phyloP scores from a whole-genome alignment of 1,140 invertebrate species.

The Patella vulgata region DNA sequence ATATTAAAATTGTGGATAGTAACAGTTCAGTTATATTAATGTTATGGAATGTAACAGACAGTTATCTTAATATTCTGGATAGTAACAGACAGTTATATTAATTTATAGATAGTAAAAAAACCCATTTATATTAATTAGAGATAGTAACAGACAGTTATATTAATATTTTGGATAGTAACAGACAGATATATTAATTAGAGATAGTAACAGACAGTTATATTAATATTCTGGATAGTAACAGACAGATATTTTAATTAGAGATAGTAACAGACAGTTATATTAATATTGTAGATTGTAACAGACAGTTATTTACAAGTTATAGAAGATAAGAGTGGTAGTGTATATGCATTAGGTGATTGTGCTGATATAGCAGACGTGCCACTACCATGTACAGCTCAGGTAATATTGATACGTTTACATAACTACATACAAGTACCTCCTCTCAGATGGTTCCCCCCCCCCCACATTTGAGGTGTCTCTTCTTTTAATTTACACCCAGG shows the following conservation, averaged over 20 bases:
- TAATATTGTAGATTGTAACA: slow-evolving; percentile 55
- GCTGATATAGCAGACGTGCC: slow-evolving; percentile 50
- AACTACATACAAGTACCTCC: background rate
- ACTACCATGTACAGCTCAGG: slow-evolving; percentile 65
- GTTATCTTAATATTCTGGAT: too few species aligned
- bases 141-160: too few species aligned
- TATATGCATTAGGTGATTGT: slow-evolving; percentile 64
- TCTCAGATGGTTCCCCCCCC: too few species aligned
- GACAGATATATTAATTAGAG: too few species aligned
- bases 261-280: too few species aligned
- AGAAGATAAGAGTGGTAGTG: slow-evolving; percentile 28
- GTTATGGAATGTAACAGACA: slow-evolving; percentile 58
- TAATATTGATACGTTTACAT: slow-evolving; percentile 22
- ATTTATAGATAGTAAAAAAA: slow-evolving; percentile 49
- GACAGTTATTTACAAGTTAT: slow-evolving; percentile 52
- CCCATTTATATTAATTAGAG: too few species aligned
- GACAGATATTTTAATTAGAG: slow-evolving; percentile 52
- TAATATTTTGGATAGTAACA: too few species aligned
- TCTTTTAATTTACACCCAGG: too few species aligned
- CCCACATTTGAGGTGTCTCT: too few species aligned
- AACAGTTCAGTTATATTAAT: too few species aligned
- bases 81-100: slow-evolving; percentile 50
- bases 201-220: too few species aligned
- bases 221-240: too few species aligned
- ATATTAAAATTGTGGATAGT: slow-evolving; percentile 51